These are phyloP conservation scores for Zophobas atratus DNA, from an alignment of 1,140 invertebrate genomes.

Conservation along the genomic window DNA sequence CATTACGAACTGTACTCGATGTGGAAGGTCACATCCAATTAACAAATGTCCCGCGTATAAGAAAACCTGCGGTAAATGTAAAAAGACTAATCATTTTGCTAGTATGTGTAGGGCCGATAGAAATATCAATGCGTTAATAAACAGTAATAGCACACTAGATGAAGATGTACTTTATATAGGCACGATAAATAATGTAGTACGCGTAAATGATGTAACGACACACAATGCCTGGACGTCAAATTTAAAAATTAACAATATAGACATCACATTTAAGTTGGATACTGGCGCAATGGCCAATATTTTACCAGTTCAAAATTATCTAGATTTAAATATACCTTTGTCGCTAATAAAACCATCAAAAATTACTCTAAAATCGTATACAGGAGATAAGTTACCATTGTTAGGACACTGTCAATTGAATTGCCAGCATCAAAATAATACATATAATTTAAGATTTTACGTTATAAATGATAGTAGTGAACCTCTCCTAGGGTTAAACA, in stretches of 20 bases:
- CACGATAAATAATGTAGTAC: constrained; percentile 1
- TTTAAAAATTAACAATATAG: constrained; percentile 49
- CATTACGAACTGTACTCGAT: constrained; percentile 18
- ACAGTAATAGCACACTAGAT: constrained; percentile 32
- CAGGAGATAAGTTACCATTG: constrained; percentile 44
- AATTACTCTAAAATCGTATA: constrained; percentile 44
- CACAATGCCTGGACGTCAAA: constrained; percentile 46
- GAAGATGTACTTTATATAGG: constrained; percentile 25
- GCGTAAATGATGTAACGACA: not conserved
- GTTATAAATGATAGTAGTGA: constrained; percentile 20
- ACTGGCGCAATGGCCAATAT: constrained; percentile 55
- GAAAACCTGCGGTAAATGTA: constrained; percentile 54
- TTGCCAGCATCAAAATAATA: constrained; percentile 34
- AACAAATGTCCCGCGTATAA: constrained; percentile 53
- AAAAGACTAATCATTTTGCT: constrained; percentile 54
- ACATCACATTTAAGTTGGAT: constrained; percentile 53
- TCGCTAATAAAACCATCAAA: constrained; percentile 14
- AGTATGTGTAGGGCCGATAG: constrained; percentile 45
- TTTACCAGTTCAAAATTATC: constrained; percentile 48
- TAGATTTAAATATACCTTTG: constrained; percentile 44
- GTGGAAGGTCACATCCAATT: constrained; percentile 37
- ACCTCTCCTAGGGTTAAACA: constrained; percentile 38
- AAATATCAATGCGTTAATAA: constrained; percentile 29
- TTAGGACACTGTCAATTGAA: constrained; percentile 25
- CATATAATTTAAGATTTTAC: constrained; percentile 27